Conservation (phyloP, 2,113 vertebrate species). For the Thalassarche chlororhynchos region DNA sequence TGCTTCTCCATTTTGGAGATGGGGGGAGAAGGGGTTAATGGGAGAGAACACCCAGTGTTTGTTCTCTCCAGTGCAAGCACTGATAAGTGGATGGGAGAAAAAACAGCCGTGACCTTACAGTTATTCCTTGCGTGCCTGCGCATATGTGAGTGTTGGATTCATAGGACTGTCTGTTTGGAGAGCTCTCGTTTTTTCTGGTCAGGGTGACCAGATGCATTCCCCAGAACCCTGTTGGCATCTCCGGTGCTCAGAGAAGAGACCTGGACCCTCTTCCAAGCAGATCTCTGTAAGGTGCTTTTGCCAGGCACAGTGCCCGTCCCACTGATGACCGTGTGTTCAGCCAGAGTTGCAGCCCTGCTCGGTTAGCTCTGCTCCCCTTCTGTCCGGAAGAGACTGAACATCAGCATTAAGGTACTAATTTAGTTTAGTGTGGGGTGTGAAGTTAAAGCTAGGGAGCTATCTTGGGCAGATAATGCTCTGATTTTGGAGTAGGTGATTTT, state of each 20-base stretch:
- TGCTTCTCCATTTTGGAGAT: not conserved
- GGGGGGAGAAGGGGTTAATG: constrained; percentile 6
- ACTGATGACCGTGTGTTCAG: not conserved
- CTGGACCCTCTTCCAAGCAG: not conserved
- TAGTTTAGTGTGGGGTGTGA: not conserved
- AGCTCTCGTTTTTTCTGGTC: not conserved
- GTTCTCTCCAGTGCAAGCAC: constrained; percentile 5
- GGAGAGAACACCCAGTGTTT: constrained; percentile 31
- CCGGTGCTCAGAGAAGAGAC: not conserved
- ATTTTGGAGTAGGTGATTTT: not conserved
- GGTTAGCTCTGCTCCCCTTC: not conserved
- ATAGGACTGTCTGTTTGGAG: not conserved
- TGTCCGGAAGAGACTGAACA: not conserved
- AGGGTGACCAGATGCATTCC: not conserved
- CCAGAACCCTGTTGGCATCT: not conserved
- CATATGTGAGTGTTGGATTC: not conserved
- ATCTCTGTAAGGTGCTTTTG: not conserved
- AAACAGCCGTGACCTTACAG: constrained; percentile 30
- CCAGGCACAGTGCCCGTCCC: accelerated
- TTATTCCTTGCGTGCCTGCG: not conserved
- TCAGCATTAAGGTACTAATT: not conserved
- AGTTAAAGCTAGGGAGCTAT: not conserved
- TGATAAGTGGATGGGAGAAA: constrained; percentile 52
- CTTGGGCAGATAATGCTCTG: not conserved
- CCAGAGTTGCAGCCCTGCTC: not conserved